These are phyloP conservation scores for Saccopteryx leptura DNA, from an alignment of 2,113 vertebrate genomes.

Conservation along the genomic window DNA sequence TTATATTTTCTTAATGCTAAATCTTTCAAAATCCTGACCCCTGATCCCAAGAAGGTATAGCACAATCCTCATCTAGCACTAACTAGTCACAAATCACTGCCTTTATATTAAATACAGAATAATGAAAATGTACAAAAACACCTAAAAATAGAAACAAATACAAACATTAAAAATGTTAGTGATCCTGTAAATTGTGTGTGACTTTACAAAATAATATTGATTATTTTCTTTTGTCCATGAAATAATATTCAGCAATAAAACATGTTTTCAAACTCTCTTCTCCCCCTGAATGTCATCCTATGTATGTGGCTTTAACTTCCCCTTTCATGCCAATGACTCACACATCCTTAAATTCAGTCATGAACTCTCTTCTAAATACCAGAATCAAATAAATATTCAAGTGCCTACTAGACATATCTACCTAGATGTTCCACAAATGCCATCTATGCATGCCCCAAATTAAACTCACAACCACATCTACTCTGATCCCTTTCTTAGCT, in stretches of 20 bases:
- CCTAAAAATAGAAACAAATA: conserved; percentile 11
- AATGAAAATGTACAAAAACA: conserved; percentile 42
- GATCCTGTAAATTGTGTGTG: neutral
- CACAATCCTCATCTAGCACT: neutral
- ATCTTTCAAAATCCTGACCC: conserved; percentile 48
- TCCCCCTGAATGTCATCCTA: neutral
- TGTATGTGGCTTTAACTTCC: neutral
- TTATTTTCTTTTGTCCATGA: neutral
- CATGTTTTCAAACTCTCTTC: neutral
- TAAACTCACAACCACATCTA: conserved; percentile 45
- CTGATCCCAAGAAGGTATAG: neutral
- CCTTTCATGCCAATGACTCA: neutral
- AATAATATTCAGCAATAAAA: neutral
- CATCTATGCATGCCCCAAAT: conserved; percentile 39
- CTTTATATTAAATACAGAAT: conserved; percentile 31
- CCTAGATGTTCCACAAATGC: conserved; percentile 47
- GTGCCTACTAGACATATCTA: conserved; percentile 47
- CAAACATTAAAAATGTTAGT: neutral
- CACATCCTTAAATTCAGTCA: conserved; percentile 51
- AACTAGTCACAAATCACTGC: conserved; percentile 7
- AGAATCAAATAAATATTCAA: conserved; percentile 64
- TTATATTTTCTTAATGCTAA: neutral
- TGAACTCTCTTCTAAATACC: conserved; percentile 30
- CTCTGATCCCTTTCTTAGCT: conserved; percentile 47
- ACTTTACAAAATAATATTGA: conserved; percentile 51